These are phyloP conservation scores for Hycleus cichorii DNA, from an alignment of 1,140 invertebrate genomes.

Conservation along the genomic window DNA sequence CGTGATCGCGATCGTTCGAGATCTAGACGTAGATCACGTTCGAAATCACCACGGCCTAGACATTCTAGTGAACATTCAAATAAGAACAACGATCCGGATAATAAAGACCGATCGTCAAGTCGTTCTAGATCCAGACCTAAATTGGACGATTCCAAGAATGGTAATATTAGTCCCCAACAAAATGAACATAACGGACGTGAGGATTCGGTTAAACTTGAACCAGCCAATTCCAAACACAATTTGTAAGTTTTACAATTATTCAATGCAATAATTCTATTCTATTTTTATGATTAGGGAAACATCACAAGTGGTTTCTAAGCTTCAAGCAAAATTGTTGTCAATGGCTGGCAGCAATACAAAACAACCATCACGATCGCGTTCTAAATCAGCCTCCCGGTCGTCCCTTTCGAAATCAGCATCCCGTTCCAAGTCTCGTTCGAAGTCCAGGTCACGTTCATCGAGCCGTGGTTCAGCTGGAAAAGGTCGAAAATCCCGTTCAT, in stretches of 20 bases:
- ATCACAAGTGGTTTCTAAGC: conserved; percentile 46
- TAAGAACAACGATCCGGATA: conserved; percentile 5
- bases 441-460: conserved; percentile 19
- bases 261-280: background rate
- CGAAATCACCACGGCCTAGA: conserved; percentile 21
- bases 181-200: conserved; percentile 21
- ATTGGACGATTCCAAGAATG: conserved; percentile 25
- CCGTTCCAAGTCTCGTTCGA: conserved; percentile 40
- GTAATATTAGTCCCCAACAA: conserved; percentile 30
- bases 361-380: conserved; percentile 39
- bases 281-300: conserved; percentile 20
- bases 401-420: conserved; percentile 37
- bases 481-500: conserved; percentile 23
- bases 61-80: conserved; percentile 15
- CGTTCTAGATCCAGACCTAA: conserved; percentile 23
- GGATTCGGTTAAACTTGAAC: conserved; percentile 18
- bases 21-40: conserved; percentile 26
- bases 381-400: conserved; percentile 32
- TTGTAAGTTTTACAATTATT: conserved; percentile 11
- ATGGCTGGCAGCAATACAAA: conserved; percentile 46
- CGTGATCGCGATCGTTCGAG: conserved; percentile 33
- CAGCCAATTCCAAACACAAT: conserved; percentile 20
- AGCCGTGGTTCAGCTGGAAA: conserved; percentile 18
- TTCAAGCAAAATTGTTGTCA: conserved; percentile 54
- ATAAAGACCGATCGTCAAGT: conserved; percentile 21